Conservation (phyloP, 2,113 vertebrate genomes). For the Nicator chloris region DNA sequence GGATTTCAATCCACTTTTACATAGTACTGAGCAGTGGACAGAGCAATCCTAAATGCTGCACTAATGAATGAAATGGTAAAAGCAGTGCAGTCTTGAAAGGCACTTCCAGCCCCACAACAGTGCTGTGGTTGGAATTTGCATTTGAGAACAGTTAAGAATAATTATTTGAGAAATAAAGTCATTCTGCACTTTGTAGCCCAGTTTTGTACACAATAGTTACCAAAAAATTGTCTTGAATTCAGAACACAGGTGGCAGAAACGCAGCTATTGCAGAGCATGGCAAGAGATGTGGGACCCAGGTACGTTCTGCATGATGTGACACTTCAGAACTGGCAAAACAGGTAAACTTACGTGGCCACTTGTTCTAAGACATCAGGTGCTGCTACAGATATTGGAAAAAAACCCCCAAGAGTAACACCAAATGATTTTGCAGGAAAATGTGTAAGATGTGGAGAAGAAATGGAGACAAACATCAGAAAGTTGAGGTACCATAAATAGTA, state of each 20-base stretch:
- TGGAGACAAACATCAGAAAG: too few species aligned
- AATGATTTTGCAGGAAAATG: neutral
- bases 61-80: neutral
- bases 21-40: neutral
- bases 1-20: neutral
- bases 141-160: neutral
- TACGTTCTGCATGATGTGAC: neutral
- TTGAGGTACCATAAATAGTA: neutral
- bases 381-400: neutral
- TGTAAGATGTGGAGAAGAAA: too few species aligned
- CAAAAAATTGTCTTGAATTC: neutral
- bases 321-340: neutral
- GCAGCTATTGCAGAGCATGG: neutral
- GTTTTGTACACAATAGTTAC: neutral
- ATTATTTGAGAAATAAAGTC: neutral
- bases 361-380: neutral
- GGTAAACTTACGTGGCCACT: neutral
- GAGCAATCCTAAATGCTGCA: neutral
- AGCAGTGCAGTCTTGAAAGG: neutral
- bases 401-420: neutral
- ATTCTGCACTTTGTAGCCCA: neutral
- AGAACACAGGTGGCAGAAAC: neutral
- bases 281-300: neutral
- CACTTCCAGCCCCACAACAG: accelerated
- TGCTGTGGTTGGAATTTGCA: neutral